Conservation (phyloP, 1,140 invertebrate genomes). For the Lineus longissimus region DNA sequence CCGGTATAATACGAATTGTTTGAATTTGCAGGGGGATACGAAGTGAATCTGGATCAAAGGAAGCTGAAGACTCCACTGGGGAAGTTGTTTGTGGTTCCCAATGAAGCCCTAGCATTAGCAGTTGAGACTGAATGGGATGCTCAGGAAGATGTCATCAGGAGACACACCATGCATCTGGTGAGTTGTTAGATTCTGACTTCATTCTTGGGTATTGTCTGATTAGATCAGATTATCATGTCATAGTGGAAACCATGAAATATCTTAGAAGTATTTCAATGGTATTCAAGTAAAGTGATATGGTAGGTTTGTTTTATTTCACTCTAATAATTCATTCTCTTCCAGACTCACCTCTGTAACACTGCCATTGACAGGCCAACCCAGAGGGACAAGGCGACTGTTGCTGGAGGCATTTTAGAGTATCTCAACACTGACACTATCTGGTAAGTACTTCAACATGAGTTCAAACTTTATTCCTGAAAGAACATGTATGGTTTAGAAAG, state of each 20-base stretch:
- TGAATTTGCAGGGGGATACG: conserved; percentile 46
- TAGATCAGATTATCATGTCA: background rate
- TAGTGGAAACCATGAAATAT: too few species aligned
- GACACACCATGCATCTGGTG: conserved; percentile 84
- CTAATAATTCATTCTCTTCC: conserved; percentile 43
- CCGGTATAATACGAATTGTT: too few species aligned
- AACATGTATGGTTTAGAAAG: too few species aligned
- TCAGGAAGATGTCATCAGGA: conserved; percentile 74
- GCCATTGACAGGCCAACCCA: conserved; percentile 86
- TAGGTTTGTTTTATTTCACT: too few species aligned
- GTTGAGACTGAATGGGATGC: conserved; percentile 84
- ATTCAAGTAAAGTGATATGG: too few species aligned
- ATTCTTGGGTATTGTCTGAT: conserved; percentile 8
- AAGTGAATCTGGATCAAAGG: conserved; percentile 75
- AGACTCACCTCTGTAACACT: conserved; percentile 86
- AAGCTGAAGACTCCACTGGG: conserved; percentile 86
- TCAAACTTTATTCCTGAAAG: background rate
- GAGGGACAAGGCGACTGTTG: conserved; percentile 67
- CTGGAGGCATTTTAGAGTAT: conserved; percentile 74
- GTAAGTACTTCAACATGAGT: conserved; percentile 41
- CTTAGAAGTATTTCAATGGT: too few species aligned
- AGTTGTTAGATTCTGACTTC: too few species aligned
- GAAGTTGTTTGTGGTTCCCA: conserved; percentile 70
- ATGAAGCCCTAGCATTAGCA: conserved; percentile 83
- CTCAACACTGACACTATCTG: conserved; percentile 81